phyloP scores from a whole-genome alignment of 1,140 invertebrate genomes.

The Platorchestia sp. region DNA sequence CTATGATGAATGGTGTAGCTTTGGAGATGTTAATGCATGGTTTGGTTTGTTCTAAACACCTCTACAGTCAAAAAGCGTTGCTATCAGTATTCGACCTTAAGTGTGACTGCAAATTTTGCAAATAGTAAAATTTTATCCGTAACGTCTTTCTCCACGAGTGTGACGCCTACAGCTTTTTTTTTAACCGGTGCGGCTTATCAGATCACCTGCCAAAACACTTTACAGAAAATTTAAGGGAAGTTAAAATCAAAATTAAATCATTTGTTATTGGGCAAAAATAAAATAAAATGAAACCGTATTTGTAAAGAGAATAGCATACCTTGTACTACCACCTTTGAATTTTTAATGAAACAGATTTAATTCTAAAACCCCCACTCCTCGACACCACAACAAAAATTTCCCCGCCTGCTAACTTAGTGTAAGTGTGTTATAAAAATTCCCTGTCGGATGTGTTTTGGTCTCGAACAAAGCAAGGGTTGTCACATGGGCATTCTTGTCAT shows the following conservation, averaged over 20 bases:
- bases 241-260: not conserved
- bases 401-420: not conserved
- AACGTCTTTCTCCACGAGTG: not conserved
- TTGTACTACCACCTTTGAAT: not conserved
- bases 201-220: not conserved
- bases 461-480: not conserved
- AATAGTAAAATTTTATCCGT: not conserved
- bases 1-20: not conserved
- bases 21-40: not conserved
- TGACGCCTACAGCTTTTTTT: not conserved
- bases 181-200: not conserved
- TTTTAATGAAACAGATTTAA: not conserved
- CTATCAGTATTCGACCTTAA: not conserved
- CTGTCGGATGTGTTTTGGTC: not conserved
- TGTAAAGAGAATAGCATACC: not conserved
- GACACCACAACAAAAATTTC: not conserved
- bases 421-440: not conserved
- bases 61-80: not conserved
- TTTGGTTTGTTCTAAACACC: not conserved
- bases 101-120: too few species aligned
- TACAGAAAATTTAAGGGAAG: not conserved
- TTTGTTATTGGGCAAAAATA: not conserved
- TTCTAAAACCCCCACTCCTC: not conserved
- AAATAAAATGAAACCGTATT: not conserved
- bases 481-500: conserved; percentile 18